A percentile compares a stretch with the other conserved stretches of the same genome.
Conservation (phyloP, 2,888 invertebrate genomes). For the Cistogaster globosa region DNA sequence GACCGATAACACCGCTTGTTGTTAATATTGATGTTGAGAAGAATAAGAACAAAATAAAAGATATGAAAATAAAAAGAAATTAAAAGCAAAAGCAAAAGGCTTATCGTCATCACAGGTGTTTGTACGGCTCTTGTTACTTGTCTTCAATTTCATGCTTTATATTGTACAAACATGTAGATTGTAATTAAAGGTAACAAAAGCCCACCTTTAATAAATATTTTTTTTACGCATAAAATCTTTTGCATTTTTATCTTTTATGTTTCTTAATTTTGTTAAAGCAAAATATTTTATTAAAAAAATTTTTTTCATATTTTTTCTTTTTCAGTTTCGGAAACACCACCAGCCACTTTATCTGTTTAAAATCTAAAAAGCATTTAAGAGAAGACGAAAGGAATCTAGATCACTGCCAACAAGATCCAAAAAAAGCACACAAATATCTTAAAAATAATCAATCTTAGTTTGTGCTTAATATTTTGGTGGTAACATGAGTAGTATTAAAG, state of each 20-base stretch:
- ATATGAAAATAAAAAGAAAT: slow-evolving; percentile 21
- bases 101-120: slow-evolving; percentile 72
- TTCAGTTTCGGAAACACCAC: slow-evolving; percentile 41
- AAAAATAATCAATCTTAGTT: slow-evolving; percentile 69
- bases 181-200: slow-evolving; percentile 72
- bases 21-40: slow-evolving; percentile 24
- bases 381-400: slow-evolving; percentile 60
- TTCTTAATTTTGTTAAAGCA: slow-evolving; percentile 51
- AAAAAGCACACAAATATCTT: slow-evolving; percentile 53
- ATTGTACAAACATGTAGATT: slow-evolving; percentile 70
- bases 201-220: slow-evolving; percentile 66
- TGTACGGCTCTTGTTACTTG: slow-evolving; percentile 71
- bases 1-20: slow-evolving; percentile 40
- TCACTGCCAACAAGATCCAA: slow-evolving; percentile 65
- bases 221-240: slow-evolving; percentile 53
- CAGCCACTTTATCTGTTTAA: slow-evolving; percentile 64
- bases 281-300: slow-evolving; percentile 49
- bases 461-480: slow-evolving; percentile 37
- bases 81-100: slow-evolving; percentile 47
- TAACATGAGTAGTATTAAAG: slow-evolving; percentile 66
- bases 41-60: background rate
- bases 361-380: slow-evolving; percentile 69
- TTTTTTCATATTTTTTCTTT: background rate
- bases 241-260: slow-evolving; percentile 38
- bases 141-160: slow-evolving; percentile 72